Conservation (phyloP, 2,888 invertebrate species). For the Mongoloraphidia duomilia region DNA sequence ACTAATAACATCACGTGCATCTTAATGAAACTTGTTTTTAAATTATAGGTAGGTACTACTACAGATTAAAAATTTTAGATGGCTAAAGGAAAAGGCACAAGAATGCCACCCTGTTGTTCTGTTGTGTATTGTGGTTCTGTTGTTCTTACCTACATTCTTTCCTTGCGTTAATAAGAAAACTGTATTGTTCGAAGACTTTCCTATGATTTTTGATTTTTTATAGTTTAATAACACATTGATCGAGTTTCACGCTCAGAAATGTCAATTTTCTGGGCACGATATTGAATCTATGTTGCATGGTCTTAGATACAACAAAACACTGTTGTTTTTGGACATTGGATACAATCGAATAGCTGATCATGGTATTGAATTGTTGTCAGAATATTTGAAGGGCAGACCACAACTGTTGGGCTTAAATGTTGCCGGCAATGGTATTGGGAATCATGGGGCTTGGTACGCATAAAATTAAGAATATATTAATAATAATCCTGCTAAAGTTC, state of each 20-base stretch:
- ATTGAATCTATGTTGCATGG: conserved; percentile 39
- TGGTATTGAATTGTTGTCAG: conserved; percentile 36
- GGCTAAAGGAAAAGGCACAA: too few species aligned
- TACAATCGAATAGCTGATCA: conserved; percentile 45
- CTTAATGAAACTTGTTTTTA: too few species aligned
- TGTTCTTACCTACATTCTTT: too few species aligned
- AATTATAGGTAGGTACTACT: too few species aligned
- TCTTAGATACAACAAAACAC: conserved; percentile 32
- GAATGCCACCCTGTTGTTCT: too few species aligned
- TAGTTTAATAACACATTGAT: conserved; percentile 31
- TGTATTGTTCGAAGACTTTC: background rate
- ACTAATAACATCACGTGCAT: too few species aligned
- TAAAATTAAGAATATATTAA: background rate
- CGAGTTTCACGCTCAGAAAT: conserved; percentile 44
- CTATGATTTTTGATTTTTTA: conserved; percentile 6
- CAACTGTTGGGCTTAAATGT: conserved; percentile 36
- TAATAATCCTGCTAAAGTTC: background rate
- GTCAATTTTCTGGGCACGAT: conserved; percentile 42
- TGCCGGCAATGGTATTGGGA: conserved; percentile 39
- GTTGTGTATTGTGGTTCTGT: too few species aligned
- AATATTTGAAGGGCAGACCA: conserved; percentile 37
- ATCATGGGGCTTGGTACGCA: conserved; percentile 36
- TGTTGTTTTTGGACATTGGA: conserved; percentile 42
- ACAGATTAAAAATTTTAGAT: too few species aligned
- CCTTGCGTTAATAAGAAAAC: too few species aligned